Evolutionary conservation across 2,797 vertebrate genomes (phyloP), one percentile per base, ranked within the genome.

Genomic region (Parotocinclus haroldoi): DNA sequence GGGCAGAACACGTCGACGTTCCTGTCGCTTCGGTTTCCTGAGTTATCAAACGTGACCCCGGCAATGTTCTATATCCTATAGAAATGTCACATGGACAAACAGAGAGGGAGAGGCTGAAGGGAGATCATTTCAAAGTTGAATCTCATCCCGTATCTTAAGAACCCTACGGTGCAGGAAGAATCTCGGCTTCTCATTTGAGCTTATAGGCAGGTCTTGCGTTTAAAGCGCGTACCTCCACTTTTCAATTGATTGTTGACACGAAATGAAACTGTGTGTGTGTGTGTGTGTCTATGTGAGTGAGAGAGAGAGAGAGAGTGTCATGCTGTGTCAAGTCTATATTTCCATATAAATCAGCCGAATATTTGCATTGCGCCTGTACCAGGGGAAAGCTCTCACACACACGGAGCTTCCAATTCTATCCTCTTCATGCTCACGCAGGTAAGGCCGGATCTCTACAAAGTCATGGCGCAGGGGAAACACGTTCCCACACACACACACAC

Each of bases 331-430:
- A 81, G 81, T 76, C 82, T 68, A 70, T 83, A 87, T 87, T 85
- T 87, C 85, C 83, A 89, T 89, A 87, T 84, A 88, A 88, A 88
- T 88, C 86, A 88, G 83, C 79, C 79, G 77, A 83, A 78, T 80
- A 72, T 83, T 81, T 73, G 76, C 79, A 72, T 75, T 73, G 40
- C 73, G 77, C 72, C 81, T 77, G 71, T 82, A 75, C 82, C 75
- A 51, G 74, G 72, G 82, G 79, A 82, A 83, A 73, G 75, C 76
- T 81, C 79, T 83, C 51, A 46, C 65, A 16, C 53, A 12, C 57
- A 52, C 53, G 55, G 58, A 56, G 69, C 37, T 59, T 59, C 55
- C 52, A 37, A 58, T 17, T 66, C 62, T 73, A 63, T 68, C 69
- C 39, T 55, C 36, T 75, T 76, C 75, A 70, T 59, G 66, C 66